These are phyloP conservation scores for Karalla daura DNA, from an alignment of 2,797 vertebrate genomes.

Conservation along the genomic window DNA sequence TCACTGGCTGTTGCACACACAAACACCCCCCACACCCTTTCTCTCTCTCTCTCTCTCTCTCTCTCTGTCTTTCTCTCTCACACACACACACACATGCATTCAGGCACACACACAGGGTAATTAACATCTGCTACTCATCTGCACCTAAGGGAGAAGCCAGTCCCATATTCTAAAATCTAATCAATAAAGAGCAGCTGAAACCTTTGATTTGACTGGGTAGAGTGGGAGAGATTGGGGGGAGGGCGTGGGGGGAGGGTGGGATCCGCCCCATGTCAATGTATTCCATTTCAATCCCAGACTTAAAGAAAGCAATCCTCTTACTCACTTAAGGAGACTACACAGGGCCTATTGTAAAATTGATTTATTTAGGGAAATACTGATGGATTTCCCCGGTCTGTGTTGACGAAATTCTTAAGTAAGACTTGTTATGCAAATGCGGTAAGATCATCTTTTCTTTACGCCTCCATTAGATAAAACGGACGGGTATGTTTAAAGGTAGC, in stretches of 20 bases:
- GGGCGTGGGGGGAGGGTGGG: conserved; percentile 32
- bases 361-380: conserved; percentile 76
- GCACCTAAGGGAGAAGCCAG: conserved; percentile 79
- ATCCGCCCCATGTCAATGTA: conserved; percentile 78
- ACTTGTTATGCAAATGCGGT: conserved; percentile 63
- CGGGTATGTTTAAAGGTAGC: conserved; percentile 11
- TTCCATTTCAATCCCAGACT: conserved; percentile 82
- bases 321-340: conserved; percentile 74
- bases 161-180: conserved; percentile 83
- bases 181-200: conserved; percentile 84
- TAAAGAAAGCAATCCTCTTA: conserved; percentile 82
- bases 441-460: conserved; percentile 25
- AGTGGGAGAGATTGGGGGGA: conserved; percentile 53
- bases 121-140: conserved; percentile 83
- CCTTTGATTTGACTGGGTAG: conserved; percentile 80
- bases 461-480: conserved; percentile 31
- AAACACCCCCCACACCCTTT: conserved; percentile 32
- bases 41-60: too few relatives aligned
- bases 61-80: too few relatives aligned
- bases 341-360: conserved; percentile 72
- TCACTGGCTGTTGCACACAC: conserved; percentile 44
- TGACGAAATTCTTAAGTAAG: conserved; percentile 73
- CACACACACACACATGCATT: conserved; percentile 38
- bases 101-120: conserved; percentile 72
- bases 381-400: conserved; percentile 53